phyloP scores from a whole-genome alignment of 2,888 invertebrate species.

The Heterodera filipjevi region DNA sequence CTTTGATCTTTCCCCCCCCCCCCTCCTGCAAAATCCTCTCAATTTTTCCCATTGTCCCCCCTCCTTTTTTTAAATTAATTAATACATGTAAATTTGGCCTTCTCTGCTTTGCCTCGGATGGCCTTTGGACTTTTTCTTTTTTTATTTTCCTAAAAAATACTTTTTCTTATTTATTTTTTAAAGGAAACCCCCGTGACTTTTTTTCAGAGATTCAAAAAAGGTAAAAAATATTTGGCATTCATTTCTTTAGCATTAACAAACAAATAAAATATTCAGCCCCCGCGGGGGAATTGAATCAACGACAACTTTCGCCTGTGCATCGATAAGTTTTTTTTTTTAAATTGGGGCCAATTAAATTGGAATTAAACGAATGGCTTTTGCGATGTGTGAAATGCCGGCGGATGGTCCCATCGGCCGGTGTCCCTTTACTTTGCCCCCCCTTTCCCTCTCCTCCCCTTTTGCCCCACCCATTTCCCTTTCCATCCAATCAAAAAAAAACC shows the following conservation, averaged over 20 bases:
- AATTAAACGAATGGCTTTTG: too few relatives aligned
- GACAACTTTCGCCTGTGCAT: too few relatives aligned
- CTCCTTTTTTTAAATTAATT: neutral
- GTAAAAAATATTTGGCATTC: too few relatives aligned
- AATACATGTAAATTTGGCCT: neutral
- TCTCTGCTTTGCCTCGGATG: neutral
- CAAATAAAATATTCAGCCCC: too few relatives aligned
- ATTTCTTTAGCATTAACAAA: too few relatives aligned
- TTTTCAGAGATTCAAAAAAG: too few relatives aligned
- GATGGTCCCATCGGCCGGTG: neutral
- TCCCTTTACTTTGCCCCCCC: neutral
- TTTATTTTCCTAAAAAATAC: constrained; percentile 9
- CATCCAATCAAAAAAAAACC: neutral
- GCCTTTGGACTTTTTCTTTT: constrained; percentile 2
- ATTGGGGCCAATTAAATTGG: too few relatives aligned
- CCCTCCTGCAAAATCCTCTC: neutral
- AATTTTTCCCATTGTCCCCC: neutral
- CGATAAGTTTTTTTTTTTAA: too few relatives aligned
- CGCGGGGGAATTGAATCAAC: too few relatives aligned
- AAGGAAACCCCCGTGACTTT: too few relatives aligned
- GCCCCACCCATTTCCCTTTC: neutral
- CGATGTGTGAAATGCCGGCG: too few relatives aligned
- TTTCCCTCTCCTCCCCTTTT: neutral
- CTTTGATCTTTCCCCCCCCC: neutral
- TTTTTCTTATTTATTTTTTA: too few relatives aligned